These are phyloP conservation scores for Lynx canadensis DNA, from an alignment of 2,113 vertebrate genomes.

Conservation along the genomic window DNA sequence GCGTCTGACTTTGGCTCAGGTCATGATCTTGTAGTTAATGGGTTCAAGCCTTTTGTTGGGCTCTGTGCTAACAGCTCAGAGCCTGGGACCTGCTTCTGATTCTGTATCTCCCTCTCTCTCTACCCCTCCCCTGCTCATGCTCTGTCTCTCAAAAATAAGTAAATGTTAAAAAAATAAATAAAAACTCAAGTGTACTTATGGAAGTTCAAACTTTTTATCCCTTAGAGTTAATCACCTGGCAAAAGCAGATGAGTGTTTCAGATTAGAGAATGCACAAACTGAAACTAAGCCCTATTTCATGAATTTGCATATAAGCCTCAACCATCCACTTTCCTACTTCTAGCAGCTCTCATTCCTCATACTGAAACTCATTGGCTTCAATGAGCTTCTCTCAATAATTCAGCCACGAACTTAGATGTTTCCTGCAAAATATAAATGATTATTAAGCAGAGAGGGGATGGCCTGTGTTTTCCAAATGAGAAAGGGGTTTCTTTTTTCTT, in stretches of 20 bases:
- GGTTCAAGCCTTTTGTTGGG: no score
- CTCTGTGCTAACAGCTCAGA: no score
- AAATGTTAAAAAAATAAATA: neutral
- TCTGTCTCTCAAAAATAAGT: no score
- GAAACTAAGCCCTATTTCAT: slow-evolving; percentile 21
- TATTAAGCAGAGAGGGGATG: neutral
- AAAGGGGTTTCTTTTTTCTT: neutral
- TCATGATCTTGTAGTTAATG: no score
- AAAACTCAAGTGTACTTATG: neutral
- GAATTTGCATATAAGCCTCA: neutral
- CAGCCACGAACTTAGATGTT: neutral
- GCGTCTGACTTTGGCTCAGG: no score
- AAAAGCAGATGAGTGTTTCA: neutral
- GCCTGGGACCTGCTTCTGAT: no score
- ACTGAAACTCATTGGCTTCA: neutral
- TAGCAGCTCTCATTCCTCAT: neutral
- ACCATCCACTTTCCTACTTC: neutral
- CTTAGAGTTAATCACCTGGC: neutral
- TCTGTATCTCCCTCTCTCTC: no score
- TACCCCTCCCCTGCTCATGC: no score
- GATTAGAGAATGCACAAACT: neutral
- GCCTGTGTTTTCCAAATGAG: slow-evolving; percentile 11
- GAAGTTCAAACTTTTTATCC: slow-evolving; percentile 15
- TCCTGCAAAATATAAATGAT: slow-evolving; percentile 11
- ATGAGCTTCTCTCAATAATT: neutral